A percentile compares a stretch with the other conserved stretches of the same genome.
phyloP scores from a whole-genome alignment of 2,888 invertebrate genomes.

The Cerastis leucographa region DNA sequence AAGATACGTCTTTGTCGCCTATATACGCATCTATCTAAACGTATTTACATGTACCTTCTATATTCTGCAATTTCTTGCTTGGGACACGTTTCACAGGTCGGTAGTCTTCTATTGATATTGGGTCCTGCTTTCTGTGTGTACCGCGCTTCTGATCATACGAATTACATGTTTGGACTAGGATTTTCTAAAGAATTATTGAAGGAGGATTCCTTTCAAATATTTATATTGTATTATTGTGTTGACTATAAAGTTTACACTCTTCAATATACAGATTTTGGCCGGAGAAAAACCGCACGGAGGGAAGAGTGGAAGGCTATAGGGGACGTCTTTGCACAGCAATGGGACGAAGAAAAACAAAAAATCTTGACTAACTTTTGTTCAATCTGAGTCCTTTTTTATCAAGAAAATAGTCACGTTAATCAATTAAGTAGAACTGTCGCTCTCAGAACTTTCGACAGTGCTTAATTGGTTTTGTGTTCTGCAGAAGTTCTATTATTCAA shows the following conservation, averaged over 20 bases:
- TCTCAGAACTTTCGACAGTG: conserved; percentile 25
- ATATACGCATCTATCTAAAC: neutral
- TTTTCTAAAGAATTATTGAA: conserved; percentile 16
- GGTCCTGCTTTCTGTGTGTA: conserved; percentile 19
- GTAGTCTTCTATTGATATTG: conserved; percentile 53
- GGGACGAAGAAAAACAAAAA: no score
- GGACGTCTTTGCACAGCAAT: no score
- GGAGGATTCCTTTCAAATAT: conserved; percentile 1
- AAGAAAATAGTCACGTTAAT: conserved; percentile 1
- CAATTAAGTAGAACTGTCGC: conserved; percentile 4
- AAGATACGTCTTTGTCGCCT: no score
- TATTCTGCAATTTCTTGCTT: conserved; percentile 23
- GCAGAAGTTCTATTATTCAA: conserved; percentile 8
- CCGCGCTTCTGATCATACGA: conserved; percentile 41
- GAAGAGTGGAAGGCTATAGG: no score
- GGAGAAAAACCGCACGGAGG: no score
- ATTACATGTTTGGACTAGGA: conserved; percentile 39
- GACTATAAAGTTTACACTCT: neutral
- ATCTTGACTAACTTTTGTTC: neutral
- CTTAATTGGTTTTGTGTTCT: conserved; percentile 29
- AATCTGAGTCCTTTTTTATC: conserved; percentile 6
- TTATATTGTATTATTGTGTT: conserved; percentile 13
- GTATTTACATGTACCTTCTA: conserved; percentile 16
- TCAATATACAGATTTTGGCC: no score
- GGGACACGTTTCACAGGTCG: conserved; percentile 55